phyloP scores from a whole-genome alignment of 2,888 invertebrate species.

The Fragum fragum region DNA sequence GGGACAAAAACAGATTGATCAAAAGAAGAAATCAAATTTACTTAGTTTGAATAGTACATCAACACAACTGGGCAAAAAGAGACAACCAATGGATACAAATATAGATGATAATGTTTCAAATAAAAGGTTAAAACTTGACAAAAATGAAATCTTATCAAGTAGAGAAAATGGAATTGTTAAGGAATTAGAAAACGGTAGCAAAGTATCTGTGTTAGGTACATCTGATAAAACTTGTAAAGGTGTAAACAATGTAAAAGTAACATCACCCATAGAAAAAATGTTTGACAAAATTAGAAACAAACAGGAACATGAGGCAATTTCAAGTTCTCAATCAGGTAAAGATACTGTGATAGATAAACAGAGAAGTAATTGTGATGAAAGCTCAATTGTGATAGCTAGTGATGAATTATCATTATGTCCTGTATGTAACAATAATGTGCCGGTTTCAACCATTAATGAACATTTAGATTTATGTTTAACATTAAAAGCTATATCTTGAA shows the following conservation, averaged over 20 bases:
- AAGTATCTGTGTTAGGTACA: neutral
- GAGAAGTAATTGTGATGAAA: neutral
- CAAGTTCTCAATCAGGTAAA: neutral
- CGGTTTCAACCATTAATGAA: constrained; percentile 72
- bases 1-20: constrained; percentile 62
- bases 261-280: constrained; percentile 59
- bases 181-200: too few relatives aligned
- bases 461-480: constrained; percentile 80
- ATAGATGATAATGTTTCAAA: neutral
- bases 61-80: constrained; percentile 5
- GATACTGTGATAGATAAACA: constrained; percentile 12
- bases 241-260: constrained; percentile 21
- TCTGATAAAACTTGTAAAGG: neutral
- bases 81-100: neutral
- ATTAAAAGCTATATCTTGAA: constrained; percentile 42
- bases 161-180: neutral
- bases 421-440: constrained; percentile 73
- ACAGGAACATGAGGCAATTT: neutral
- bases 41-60: neutral
- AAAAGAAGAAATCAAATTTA: constrained; percentile 19
- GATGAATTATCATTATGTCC: constrained; percentile 71
- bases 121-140: constrained; percentile 25
- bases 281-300: constrained; percentile 41
- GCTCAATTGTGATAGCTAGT: neutral
- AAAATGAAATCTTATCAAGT: neutral